Percentiles rank a stretch among this genome's conserved stretches.
Evolutionary conservation across 2,888 invertebrate species (phyloP).

Genomic region (Diplazon laetatorius): DNA sequence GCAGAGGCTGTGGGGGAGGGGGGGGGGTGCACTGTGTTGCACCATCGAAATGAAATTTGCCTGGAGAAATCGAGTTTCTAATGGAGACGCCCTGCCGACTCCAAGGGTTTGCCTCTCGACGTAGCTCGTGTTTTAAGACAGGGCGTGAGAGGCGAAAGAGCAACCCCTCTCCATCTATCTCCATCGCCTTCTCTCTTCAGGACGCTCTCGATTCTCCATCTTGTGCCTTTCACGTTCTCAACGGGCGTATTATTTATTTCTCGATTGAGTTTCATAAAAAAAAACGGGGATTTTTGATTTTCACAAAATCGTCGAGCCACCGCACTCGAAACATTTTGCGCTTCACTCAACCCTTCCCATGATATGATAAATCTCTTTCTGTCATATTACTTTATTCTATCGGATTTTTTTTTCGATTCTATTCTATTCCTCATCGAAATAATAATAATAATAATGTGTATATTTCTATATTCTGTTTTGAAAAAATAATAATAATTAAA

Average conservation of each 20-base stretch:
- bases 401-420: no score
- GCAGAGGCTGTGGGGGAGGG: no score
- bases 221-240: constrained; percentile 21
- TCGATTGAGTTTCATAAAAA: not conserved
- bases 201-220: constrained; percentile 5
- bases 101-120: constrained; percentile 41
- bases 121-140: constrained; percentile 53
- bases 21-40: constrained; percentile 38
- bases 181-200: constrained; percentile 11
- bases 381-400: no score
- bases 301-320: no score
- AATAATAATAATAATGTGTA: no score
- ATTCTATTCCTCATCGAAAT: no score
- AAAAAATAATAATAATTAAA: no score
- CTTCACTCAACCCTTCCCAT: no score
- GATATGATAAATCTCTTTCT: no score
- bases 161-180: not conserved
- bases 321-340: no score
- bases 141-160: constrained; percentile 17
- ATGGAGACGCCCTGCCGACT: constrained; percentile 52
- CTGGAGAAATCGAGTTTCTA: constrained; percentile 63
- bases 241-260: not conserved
- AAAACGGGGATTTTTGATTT: no score
- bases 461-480: no score
- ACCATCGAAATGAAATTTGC: constrained; percentile 63